Percentiles rank a stretch among this genome's conserved stretches.
Evolutionary conservation across 2,888 invertebrate genomes (phyloP).

Genomic region (Andricus quercusramuli): DNA sequence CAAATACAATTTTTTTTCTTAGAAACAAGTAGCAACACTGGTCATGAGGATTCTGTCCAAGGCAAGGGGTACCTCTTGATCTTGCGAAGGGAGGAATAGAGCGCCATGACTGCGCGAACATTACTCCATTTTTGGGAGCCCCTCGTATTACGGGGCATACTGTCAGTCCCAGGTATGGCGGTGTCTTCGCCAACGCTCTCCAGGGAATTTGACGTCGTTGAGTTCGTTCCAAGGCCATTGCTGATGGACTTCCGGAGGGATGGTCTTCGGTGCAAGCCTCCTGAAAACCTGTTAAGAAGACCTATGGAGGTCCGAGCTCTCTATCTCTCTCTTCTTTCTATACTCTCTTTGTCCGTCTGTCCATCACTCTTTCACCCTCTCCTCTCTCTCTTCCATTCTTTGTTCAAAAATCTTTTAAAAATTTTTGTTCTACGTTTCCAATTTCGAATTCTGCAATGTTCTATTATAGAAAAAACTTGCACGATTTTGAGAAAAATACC

Average conservation of each 20-base stretch:
- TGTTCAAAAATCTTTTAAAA: neutral
- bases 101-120: slow-evolving; percentile 92
- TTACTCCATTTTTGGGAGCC: slow-evolving; percentile 89
- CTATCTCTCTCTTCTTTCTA: slow-evolving; percentile 49
- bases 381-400: neutral
- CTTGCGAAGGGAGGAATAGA: slow-evolving; percentile 93
- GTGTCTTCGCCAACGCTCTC: slow-evolving; percentile 70
- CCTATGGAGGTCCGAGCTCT: slow-evolving; percentile 55
- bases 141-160: slow-evolving; percentile 71
- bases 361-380: slow-evolving; percentile 57
- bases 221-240: slow-evolving; percentile 64
- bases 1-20: no score
- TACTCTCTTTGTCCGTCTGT: slow-evolving; percentile 68
- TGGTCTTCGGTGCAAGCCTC: slow-evolving; percentile 59
- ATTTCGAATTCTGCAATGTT: neutral
- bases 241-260: slow-evolving; percentile 66
- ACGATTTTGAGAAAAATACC: slow-evolving; percentile 14
- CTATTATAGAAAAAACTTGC: neutral
- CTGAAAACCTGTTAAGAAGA: slow-evolving; percentile 74
- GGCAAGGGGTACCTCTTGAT: slow-evolving; percentile 87
- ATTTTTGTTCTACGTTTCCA: no score
- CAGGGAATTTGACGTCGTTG: slow-evolving; percentile 70
- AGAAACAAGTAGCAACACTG: slow-evolving; percentile 36
- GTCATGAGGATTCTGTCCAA: slow-evolving; percentile 63
- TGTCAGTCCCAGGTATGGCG: slow-evolving; percentile 71